Base-by-base conservation (phyloP, 2,797 vertebrate genomes). In the Taeniopygia guttata region DNA sequence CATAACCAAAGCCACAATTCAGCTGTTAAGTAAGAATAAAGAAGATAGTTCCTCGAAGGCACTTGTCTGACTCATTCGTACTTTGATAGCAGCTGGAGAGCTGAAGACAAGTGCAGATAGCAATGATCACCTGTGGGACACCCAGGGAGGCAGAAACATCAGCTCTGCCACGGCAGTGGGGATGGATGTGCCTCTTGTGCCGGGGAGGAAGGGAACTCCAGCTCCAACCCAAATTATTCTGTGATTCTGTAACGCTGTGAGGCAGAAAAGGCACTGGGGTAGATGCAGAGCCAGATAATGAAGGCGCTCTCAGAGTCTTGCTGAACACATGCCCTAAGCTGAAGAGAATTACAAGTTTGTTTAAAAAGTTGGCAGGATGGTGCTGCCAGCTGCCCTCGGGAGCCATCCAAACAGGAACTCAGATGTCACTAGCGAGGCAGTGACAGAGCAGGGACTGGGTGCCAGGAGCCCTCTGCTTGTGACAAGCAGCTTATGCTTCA, bases 91-190 rank as follows among this genome's bases (percentile, higher is more conserved):
- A 22, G 54, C 46, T 48, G 70, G 32, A 38, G 78, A 40, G 36
- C 51, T 54, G 72, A 18, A 29, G 25, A 5, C 51, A 34, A 29
- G 19, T 4, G 25, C 16, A 5, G 46, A 21, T 15, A n/a, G 45
- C 34, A 34, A 7, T 6, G 43, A 34, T 8, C 15, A 16, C 40
- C 36, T 8, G 34, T 8, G 30, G 72, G 64, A 54, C 59, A 27
- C 4, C 49, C 48, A 30, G 43, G 27, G 46, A 21, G 30, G 51
- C 26, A 16, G 75, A 43, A 69, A 27, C 26, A 21, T 20, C 38
- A 36, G 46, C 70, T 68, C 20, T 45, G 54, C 42, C 3, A 1
- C 0, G 0, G n/a, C 2, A 7, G 45, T 45, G 55, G 36, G 45
- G 36, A 38, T 5, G 1, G 43, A 32, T 2, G 1, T 23, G n/a